Evolutionary conservation across 2,888 invertebrate genomes (phyloP).

Genomic region (Automeris io): DNA sequence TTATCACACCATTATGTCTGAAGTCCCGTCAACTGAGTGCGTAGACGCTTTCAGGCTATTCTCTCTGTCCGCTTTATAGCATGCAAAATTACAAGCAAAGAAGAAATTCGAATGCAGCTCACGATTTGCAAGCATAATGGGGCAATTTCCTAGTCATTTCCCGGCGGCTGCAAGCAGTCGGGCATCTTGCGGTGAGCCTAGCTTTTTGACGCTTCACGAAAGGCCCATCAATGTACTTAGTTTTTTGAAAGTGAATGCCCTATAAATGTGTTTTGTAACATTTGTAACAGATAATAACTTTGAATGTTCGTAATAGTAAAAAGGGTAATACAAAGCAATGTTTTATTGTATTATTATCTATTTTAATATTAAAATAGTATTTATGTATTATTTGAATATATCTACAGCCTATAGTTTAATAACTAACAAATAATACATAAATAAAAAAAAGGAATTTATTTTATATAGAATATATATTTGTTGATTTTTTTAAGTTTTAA

Average conservation of each 20-base stretch:
- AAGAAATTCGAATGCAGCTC: slow-evolving; percentile 70
- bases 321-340: too few species aligned
- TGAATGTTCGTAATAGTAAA: too few species aligned
- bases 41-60: slow-evolving; percentile 44
- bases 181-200: slow-evolving; percentile 52
- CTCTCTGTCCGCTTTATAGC: slow-evolving; percentile 28
- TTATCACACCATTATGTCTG: slow-evolving; percentile 9
- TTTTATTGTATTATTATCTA: too few species aligned
- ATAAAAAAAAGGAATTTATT: too few species aligned
- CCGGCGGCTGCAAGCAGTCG: slow-evolving; percentile 60
- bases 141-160: slow-evolving; percentile 72
- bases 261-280: too few species aligned
- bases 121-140: slow-evolving; percentile 70
- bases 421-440: too few species aligned
- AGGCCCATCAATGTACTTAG: slow-evolving; percentile 11
- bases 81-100: slow-evolving; percentile 65
- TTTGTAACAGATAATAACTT: too few species aligned
- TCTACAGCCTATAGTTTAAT: too few species aligned
- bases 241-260: too few species aligned
- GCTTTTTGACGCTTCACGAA: slow-evolving; percentile 35
- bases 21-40: slow-evolving; percentile 15
- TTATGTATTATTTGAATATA: too few species aligned
- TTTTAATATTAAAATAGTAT: too few species aligned
- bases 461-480: too few species aligned
- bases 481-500: background rate